phyloP scores from a whole-genome alignment of 2,113 vertebrate genomes.

The Chamaetylas fuelleborni region DNA sequence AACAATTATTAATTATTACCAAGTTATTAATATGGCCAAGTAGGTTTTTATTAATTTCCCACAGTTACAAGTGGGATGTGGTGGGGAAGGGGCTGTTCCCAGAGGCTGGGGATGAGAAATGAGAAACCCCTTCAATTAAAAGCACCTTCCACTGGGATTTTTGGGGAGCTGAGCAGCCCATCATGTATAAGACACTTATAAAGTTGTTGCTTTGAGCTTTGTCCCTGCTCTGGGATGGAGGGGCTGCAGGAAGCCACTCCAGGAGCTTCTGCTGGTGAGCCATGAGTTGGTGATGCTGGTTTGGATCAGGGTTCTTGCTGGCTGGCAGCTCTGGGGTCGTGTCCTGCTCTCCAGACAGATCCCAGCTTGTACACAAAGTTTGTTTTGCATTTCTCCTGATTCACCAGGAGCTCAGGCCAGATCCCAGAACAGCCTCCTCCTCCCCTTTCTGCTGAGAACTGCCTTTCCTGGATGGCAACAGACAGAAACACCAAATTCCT shows the following conservation, averaged over 20 bases:
- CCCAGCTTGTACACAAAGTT: background rate
- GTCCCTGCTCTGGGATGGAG: background rate
- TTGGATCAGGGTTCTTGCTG: background rate
- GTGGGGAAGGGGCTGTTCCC: background rate
- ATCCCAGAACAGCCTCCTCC: background rate
- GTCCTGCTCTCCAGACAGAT: background rate
- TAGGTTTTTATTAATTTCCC: background rate
- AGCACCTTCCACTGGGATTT: background rate
- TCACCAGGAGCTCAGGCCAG: background rate
- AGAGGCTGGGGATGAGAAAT: background rate
- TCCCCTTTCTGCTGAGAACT: background rate
- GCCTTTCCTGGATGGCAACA: background rate
- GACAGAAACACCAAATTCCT: background rate
- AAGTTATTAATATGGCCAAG: background rate
- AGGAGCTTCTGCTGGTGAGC: background rate
- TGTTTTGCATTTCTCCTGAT: background rate
- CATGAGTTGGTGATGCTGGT: background rate
- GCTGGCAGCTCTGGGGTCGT: background rate
- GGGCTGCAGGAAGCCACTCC: background rate
- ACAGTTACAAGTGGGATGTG: background rate
- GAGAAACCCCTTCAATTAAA: background rate
- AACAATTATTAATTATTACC: background rate
- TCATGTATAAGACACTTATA: rapidly evolving
- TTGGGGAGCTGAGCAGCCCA: background rate
- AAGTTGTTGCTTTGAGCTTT: background rate